Evolutionary conservation across 2,113 vertebrate species (phyloP), one percentile per base, ranked within the genome.

Genomic region (Tenebrosternarchus preto): DNA sequence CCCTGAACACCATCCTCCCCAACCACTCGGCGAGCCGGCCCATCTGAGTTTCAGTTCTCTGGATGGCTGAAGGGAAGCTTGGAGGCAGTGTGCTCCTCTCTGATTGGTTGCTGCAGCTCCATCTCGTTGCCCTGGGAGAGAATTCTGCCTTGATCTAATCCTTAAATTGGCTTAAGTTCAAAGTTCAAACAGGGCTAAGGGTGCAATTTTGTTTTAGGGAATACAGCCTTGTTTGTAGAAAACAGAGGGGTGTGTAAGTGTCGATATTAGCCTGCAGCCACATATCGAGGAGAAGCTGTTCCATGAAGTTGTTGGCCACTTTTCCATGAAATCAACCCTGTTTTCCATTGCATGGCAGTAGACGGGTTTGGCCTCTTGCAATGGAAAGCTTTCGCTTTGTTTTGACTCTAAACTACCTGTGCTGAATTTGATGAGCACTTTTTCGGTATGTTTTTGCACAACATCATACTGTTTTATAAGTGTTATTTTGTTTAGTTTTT

Each of bases 331-430:
- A 72, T 72, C 46, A 29, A 72, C 50, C 43, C 43, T 25, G 50
- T 66, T 80, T 80, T 80, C 79, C 79, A 68, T 59, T 46, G 50
- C 70, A 61, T 46, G 31, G 24, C 33, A 66, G 71, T 73, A 66
- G 78, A 81, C 63, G 39, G 75, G 83, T 72, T 76, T 79, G 87
- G 85, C 83, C 84, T 85, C 84, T 82, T 87, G 87, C 61, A 84
- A 85, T 88, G 90, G 90, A 90, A 92, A 90, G 84, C 85, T 77
- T 84, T 88, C 85, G 86, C 82, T 81, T 83, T 92, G 91, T 92
- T 90, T 85, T 59, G 85, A 89, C 80, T 82, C 83, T 72, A 91
- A 91, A 91, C 89, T 92, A 59, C 64, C 84, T 89, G 89, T 91
- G 88, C 89, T 88, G 89, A 67, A 90, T 90, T 86, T 70, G 72